A percentile compares a stretch with the other conserved stretches of the same genome.
These are phyloP conservation scores for Formicarius rufipectus DNA, from an alignment of 2,113 vertebrate genomes.

Conservation along the genomic window DNA sequence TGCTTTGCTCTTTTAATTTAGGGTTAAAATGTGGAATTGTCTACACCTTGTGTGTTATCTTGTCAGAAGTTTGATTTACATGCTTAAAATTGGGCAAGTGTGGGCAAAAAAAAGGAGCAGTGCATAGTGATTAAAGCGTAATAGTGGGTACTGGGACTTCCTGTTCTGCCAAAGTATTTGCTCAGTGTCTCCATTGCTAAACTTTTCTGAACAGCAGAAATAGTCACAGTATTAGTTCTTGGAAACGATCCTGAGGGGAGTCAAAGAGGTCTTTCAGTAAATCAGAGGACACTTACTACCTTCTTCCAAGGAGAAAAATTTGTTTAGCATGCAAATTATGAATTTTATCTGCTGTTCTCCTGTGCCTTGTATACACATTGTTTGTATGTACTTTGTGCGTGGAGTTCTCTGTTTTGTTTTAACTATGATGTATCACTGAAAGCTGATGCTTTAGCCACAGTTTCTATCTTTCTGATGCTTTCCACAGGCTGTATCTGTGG, in stretches of 20 bases:
- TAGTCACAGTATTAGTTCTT: neutral
- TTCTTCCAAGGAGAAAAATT: neutral
- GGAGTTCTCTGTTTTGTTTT: neutral
- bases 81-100: neutral
- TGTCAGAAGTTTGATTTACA: neutral
- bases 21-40: neutral
- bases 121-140: neutral
- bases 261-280: neutral
- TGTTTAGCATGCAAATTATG: neutral
- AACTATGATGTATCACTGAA: neutral
- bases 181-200: neutral
- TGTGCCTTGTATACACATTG: neutral
- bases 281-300: neutral
- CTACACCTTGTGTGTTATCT: neutral
- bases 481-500: neutral
- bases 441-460: neutral
- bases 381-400: neutral
- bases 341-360: neutral
- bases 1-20: neutral
- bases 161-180: neutral
- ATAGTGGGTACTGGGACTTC: neutral
- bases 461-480: too few species aligned
- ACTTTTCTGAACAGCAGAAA: neutral
- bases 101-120: neutral
- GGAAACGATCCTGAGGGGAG: neutral